These are phyloP conservation scores for Siphamia tubifer DNA, from an alignment of 2,113 vertebrate genomes.

Conservation along the genomic window DNA sequence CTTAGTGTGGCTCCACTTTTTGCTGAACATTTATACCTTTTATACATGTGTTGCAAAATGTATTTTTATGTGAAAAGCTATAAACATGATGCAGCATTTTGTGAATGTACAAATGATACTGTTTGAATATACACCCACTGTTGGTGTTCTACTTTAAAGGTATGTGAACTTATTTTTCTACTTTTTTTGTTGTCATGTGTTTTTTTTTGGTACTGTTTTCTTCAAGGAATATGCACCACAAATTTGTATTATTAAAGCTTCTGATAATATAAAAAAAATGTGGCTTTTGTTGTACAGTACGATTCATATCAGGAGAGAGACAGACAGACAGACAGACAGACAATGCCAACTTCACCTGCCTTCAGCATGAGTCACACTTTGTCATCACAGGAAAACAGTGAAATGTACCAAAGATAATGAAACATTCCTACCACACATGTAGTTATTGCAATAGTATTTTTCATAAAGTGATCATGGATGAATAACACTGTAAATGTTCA, in stretches of 20 bases:
- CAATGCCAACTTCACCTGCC: too few relatives aligned
- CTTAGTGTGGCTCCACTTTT: not conserved
- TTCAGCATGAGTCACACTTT: too few relatives aligned
- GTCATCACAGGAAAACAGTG: too few relatives aligned
- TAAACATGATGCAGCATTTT: constrained; percentile 12
- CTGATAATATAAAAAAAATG: not conserved
- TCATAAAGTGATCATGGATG: too few relatives aligned
- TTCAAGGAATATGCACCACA: constrained; percentile 20
- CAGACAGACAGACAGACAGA: not conserved
- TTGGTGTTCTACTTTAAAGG: not conserved
- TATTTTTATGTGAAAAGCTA: constrained; percentile 48
- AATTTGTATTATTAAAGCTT: constrained; percentile 55
- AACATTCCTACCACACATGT: too few relatives aligned
- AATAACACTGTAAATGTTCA: too few relatives aligned
- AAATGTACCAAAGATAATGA: too few relatives aligned
- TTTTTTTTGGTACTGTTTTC: constrained; percentile 48
- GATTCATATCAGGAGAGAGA: too few relatives aligned
- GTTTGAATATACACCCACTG: not conserved
- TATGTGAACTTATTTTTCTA: constrained; percentile 68
- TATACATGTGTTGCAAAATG: not conserved
- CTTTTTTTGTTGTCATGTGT: constrained; percentile 25
- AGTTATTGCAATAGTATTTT: too few relatives aligned
- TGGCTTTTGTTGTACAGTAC: not conserved
- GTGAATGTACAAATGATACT: constrained; percentile 51
- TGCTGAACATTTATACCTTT: not conserved